These are phyloP conservation scores for Drosophila flavopinicola DNA, from an alignment of 2,888 invertebrate species.

Conservation along the genomic window DNA sequence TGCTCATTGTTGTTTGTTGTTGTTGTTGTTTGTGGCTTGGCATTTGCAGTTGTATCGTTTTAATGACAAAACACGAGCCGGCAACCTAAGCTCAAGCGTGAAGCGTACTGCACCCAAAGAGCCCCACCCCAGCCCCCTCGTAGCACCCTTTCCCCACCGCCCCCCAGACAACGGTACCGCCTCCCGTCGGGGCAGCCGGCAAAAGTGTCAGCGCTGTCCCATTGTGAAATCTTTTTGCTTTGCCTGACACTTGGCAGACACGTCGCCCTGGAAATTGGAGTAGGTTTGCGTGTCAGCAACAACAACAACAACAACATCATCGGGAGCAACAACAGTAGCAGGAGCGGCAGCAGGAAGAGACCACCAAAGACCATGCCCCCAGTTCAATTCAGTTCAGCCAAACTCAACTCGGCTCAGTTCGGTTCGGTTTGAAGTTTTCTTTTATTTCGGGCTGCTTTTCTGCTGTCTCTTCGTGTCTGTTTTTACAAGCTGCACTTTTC, in stretches of 20 bases:
- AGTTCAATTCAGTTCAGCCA: background rate
- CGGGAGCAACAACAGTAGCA: slow-evolving; percentile 15
- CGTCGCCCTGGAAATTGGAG: slow-evolving; percentile 66
- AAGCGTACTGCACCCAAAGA: background rate
- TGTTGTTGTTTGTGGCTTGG: slow-evolving; percentile 40
- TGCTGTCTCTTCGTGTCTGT: slow-evolving; percentile 20
- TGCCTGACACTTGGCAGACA: slow-evolving; percentile 56
- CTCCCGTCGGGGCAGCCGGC: slow-evolving; percentile 26
- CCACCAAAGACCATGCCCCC: background rate
- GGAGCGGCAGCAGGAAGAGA: slow-evolving; percentile 6
- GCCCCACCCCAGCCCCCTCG: background rate
- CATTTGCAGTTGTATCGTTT: slow-evolving; percentile 63
- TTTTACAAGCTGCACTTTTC: slow-evolving; percentile 36
- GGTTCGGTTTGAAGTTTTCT: slow-evolving; percentile 1
- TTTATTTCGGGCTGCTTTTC: background rate
- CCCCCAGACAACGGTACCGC: background rate
- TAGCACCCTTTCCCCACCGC: too few relatives aligned
- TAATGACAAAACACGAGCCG: slow-evolving; percentile 63
- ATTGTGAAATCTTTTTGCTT: slow-evolving; percentile 54
- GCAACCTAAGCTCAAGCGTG: slow-evolving; percentile 18
- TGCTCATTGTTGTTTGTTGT: slow-evolving; percentile 2
- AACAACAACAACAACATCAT: slow-evolving; percentile 1
- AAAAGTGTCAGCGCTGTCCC: slow-evolving; percentile 61
- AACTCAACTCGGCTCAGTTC: background rate
- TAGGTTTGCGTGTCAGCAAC: slow-evolving; percentile 73